A percentile compares a stretch with the other conserved stretches of the same genome.
Conservation (phyloP, 2,888 invertebrate genomes). For the Drosophila stalkeri region DNA sequence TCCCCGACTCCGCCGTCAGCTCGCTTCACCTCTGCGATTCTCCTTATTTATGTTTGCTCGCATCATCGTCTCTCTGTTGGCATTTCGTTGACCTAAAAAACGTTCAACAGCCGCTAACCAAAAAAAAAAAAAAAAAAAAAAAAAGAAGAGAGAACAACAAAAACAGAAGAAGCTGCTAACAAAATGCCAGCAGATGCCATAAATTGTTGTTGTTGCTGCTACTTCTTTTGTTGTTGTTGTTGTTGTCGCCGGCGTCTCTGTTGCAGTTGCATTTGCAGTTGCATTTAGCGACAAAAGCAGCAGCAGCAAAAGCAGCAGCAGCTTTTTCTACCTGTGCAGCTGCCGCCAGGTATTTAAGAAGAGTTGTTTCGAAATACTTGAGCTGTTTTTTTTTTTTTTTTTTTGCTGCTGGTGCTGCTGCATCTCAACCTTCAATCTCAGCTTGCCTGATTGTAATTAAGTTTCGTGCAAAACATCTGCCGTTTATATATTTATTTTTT, state of each 20-base stretch:
- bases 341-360: constrained; percentile 49
- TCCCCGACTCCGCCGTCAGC: background rate
- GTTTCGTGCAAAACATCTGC: constrained; percentile 76
- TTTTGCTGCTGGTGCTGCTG: background rate
- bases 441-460: constrained; percentile 71
- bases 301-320: constrained; percentile 27
- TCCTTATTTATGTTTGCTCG: constrained; percentile 73
- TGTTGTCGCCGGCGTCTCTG: constrained; percentile 32
- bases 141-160: constrained; percentile 9
- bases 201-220: constrained; percentile 66
- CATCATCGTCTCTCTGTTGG: constrained; percentile 72
- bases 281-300: constrained; percentile 38
- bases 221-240: constrained; percentile 38
- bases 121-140: constrained; percentile 40
- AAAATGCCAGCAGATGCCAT: constrained; percentile 73
- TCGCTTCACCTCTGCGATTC: background rate
- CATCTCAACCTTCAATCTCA: constrained; percentile 73
- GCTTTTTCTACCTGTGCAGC: constrained; percentile 53
- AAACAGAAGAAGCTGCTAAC: constrained; percentile 38
- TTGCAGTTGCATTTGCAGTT: constrained; percentile 47
- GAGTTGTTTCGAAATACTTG: constrained; percentile 32
- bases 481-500: constrained; percentile 39
- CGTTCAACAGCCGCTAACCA: constrained; percentile 70
- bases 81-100: constrained; percentile 81
- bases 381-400: constrained; percentile 1